These are phyloP conservation scores for Acholoe squamosa DNA, from an alignment of 2,888 invertebrate species.

Conservation along the genomic window DNA sequence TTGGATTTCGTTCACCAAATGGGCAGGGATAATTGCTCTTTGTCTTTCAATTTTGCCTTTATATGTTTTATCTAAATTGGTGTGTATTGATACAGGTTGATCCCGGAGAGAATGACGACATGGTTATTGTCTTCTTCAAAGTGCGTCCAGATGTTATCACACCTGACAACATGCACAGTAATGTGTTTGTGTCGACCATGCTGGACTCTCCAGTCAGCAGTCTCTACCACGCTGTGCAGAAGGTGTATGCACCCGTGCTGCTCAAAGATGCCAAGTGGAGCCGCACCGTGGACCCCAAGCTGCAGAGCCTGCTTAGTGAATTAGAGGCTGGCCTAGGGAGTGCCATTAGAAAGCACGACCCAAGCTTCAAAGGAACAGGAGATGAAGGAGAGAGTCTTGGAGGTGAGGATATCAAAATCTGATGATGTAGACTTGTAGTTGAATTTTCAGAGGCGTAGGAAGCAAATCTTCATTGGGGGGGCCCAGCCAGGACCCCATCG, in stretches of 20 bases:
- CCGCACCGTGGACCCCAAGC: constrained; percentile 84
- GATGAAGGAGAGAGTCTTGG: constrained; percentile 77
- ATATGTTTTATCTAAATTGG: too few relatives aligned
- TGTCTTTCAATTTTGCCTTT: too few relatives aligned
- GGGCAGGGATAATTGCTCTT: too few relatives aligned
- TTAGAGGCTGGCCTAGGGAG: constrained; percentile 84
- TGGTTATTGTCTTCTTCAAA: constrained; percentile 87
- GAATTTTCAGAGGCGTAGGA: too few relatives aligned
- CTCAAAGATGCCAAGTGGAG: constrained; percentile 83
- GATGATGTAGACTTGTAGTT: too few relatives aligned
- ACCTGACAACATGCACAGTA: constrained; percentile 86
- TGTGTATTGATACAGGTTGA: constrained; percentile 77
- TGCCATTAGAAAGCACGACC: constrained; percentile 81
- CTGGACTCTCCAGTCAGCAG: constrained; percentile 86
- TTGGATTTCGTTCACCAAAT: too few relatives aligned
- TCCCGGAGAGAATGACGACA: constrained; percentile 81
- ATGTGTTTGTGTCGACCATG: constrained; percentile 86
- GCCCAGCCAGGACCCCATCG: too few relatives aligned
- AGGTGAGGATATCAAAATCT: constrained; percentile 72
- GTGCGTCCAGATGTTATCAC: constrained; percentile 86
- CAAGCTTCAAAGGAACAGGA: constrained; percentile 74
- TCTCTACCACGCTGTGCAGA: constrained; percentile 87
- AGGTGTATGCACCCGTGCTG: constrained; percentile 80
- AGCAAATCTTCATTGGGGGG: too few relatives aligned
- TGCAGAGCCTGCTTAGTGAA: constrained; percentile 84